Percentiles rank a stretch among this genome's conserved stretches.
Conservation (phyloP, 2,797 vertebrate species). For the Poeciliopsis turneri region DNA sequence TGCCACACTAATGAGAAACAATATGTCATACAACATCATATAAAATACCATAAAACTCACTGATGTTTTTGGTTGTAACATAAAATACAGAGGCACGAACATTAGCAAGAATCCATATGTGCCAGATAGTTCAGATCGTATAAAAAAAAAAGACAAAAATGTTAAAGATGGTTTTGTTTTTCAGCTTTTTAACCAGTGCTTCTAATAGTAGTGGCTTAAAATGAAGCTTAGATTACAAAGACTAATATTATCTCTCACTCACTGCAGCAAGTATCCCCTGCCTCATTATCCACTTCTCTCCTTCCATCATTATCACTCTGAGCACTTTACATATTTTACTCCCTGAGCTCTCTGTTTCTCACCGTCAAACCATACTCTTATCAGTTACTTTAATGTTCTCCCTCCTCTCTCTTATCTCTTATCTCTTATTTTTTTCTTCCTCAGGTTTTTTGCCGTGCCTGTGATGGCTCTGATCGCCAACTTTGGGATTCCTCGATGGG, state of each 20-base stretch:
- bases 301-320: slow-evolving; percentile 43
- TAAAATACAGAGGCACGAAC: neutral
- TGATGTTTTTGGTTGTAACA: neutral
- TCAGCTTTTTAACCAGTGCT: slow-evolving; percentile 29
- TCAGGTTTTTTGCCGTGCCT: slow-evolving; percentile 93
- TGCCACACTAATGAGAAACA: neutral
- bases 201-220: slow-evolving; percentile 44
- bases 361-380: slow-evolving; percentile 29
- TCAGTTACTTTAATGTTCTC: slow-evolving; percentile 31
- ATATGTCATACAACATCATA: neutral
- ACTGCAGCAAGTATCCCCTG: slow-evolving; percentile 46
- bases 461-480: slow-evolving; percentile 93
- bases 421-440: slow-evolving; percentile 20
- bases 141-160: slow-evolving; percentile 29
- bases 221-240: slow-evolving; percentile 63
- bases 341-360: slow-evolving; percentile 24
- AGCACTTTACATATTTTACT: slow-evolving; percentile 37
- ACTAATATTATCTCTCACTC: slow-evolving; percentile 61
- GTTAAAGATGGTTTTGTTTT: slow-evolving; percentile 15
- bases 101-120: neutral
- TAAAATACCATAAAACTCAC: neutral
- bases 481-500: slow-evolving; percentile 94
- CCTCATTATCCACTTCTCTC: slow-evolving; percentile 60
- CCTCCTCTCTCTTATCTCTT: slow-evolving; percentile 24
- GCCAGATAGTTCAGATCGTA: slow-evolving; percentile 22